Base-by-base conservation (phyloP, 2,797 vertebrate genomes). In the Fistularia commersonii region DNA sequence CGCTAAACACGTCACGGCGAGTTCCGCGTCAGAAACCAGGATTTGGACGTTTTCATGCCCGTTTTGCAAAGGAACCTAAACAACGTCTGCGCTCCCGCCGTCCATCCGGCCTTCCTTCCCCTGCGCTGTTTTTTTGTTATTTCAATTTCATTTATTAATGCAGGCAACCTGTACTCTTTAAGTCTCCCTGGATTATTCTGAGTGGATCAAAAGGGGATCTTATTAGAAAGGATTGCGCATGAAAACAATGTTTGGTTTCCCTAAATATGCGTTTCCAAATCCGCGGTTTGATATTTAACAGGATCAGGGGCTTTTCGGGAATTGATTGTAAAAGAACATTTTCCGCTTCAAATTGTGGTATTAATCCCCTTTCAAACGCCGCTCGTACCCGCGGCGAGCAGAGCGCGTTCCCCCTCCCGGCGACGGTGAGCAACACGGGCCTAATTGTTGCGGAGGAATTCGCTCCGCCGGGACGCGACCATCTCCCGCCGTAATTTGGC, bases 161-260 rank as follows among this genome's bases (percentile, higher is more conserved):
- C 43, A 41, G 39, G 31, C 59, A 84, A 83, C 69, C 61, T 85
- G 74, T 60, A 57, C 56, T 65, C 45, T 76, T 79, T 75, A 75
- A 82, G 66, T 65, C 33, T 54, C 61, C 14, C 51, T 59, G 67
- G 72, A 84, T 85, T 81, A 79, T 69, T 75, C 54, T 64, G 50
- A 83, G 64, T 41, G 63, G 80, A 85, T 85, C 53, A 84, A 63
- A 68, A 41, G n/a, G n/a, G 8, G 68, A 85, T 82, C 79, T 58
- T 53, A 43, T 74, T 54, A 79, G 72, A 72, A 61, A 1, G 67
- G 74, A 84, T 79, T 83, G 48, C 8, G 9, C 45, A 61, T 59
- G 42, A 77, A 77, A 64, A 62, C 57, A 61, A 61, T 69, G 48
- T 54, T 61, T 46, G 32, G 8, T 75, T 66, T 70, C 51, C 11